phyloP scores from a whole-genome alignment of 2,888 invertebrate species.

The Xestia c-nigrum region DNA sequence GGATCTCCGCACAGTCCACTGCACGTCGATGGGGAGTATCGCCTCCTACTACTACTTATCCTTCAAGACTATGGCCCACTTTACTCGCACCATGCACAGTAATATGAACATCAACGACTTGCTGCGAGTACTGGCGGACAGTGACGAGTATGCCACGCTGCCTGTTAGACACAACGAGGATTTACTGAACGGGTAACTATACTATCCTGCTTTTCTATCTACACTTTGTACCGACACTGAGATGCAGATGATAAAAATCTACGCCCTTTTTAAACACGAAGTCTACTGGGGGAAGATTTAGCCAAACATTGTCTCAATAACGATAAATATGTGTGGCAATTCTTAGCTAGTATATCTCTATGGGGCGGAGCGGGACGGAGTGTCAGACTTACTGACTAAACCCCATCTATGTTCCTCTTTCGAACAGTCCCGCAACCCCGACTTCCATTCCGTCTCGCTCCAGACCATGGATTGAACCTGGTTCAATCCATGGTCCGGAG shows the following conservation, averaged over 20 bases:
- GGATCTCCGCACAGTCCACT: constrained; percentile 91
- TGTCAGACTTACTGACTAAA: too few species aligned
- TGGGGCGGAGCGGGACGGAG: too few species aligned
- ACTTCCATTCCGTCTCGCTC: too few species aligned
- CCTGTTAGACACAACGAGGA: constrained; percentile 99
- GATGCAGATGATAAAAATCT: too few species aligned
- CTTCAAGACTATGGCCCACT: constrained; percentile 97
- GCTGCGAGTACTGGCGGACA: constrained; percentile 94
- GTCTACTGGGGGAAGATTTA: too few species aligned
- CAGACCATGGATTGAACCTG: too few species aligned
- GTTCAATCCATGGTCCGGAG: too few species aligned
- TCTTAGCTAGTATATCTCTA: not conserved
- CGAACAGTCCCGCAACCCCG: too few species aligned
- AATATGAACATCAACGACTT: constrained; percentile 93
- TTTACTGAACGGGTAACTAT: constrained; percentile 94
- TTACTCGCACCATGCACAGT: constrained; percentile 92
- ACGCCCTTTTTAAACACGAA: not conserved
- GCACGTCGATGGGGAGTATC: constrained; percentile 97
- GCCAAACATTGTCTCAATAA: not conserved
- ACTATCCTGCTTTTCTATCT: not conserved
- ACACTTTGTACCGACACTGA: too few species aligned
- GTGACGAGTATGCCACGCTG: constrained; percentile 97
- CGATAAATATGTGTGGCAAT: too few species aligned
- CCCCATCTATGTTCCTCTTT: too few species aligned
- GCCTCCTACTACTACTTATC: constrained; percentile 99